Conservation (phyloP, 1,140 invertebrate genomes). For the Eriosoma lanigerum region DNA sequence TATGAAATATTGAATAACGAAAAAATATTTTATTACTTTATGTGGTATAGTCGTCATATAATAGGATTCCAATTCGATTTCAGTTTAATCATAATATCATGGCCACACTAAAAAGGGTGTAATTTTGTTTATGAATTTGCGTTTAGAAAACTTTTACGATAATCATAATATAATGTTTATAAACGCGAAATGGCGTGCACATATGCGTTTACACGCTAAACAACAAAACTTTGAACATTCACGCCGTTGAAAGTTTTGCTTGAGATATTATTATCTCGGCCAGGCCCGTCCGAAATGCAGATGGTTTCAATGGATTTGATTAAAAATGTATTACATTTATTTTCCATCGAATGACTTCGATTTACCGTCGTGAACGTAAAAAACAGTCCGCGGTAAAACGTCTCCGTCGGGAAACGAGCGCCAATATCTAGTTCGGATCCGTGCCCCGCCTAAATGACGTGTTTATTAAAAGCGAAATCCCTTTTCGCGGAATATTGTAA, state of each 20-base stretch:
- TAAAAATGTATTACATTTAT: neutral
- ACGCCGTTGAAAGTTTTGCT: neutral
- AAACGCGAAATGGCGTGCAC: neutral
- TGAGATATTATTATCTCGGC: neutral
- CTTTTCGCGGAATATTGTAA: neutral
- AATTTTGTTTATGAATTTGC: neutral
- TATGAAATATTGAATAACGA: no score
- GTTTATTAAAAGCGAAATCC: slow-evolving; percentile 10
- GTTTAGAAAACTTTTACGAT: neutral
- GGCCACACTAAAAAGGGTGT: slow-evolving; percentile 1
- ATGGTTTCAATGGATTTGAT: neutral
- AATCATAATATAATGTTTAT: neutral
- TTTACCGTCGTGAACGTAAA: neutral
- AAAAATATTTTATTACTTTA: no score
- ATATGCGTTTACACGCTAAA: neutral
- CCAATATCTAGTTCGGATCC: neutral
- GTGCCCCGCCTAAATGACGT: neutral
- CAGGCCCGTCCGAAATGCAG: neutral
- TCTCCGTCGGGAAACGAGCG: neutral
- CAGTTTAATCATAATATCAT: neutral
- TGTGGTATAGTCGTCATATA: no score
- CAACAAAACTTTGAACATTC: slow-evolving; percentile 7
- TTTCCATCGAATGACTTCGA: neutral
- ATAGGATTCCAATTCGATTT: neutral
- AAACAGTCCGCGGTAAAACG: neutral